These are phyloP conservation scores for Pelodiscus sinensis DNA, from an alignment of 2,113 vertebrate species.

Conservation along the genomic window DNA sequence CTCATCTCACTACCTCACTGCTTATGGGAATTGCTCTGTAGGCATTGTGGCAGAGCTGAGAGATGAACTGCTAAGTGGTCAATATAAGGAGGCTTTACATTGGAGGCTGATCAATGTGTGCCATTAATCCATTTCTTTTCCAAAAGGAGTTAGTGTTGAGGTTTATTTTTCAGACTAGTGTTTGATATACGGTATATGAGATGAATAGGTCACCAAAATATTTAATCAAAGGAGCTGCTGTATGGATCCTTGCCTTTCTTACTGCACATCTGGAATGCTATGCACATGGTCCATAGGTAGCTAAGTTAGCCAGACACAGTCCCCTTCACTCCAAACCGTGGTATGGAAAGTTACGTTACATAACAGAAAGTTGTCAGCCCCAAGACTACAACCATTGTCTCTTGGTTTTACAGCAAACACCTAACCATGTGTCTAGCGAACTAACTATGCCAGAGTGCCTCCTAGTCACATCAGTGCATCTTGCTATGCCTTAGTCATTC, in stretches of 20 bases:
- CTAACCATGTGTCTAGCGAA: not conserved
- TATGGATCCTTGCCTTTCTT: not conserved
- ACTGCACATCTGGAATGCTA: not conserved
- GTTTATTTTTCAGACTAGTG: not conserved
- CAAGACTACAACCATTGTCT: not conserved
- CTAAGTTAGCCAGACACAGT: not conserved
- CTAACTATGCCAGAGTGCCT: not conserved
- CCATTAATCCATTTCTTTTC: not conserved
- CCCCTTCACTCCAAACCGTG: accelerated
- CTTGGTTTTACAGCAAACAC: not conserved
- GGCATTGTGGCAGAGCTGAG: not conserved
- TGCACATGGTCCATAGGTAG: accelerated
- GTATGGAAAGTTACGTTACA: not conserved
- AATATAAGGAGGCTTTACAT: not conserved
- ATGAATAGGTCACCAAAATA: not conserved
- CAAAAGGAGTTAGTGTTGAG: not conserved
- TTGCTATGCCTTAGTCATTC: not conserved
- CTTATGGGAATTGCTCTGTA: not conserved
- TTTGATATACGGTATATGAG: not conserved
- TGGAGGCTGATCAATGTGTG: not conserved
- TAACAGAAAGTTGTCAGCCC: not conserved
- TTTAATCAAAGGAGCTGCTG: not conserved
- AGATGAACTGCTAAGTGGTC: not conserved
- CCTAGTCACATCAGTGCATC: not conserved
- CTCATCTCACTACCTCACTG: not conserved